Percentiles rank a stretch among this genome's conserved stretches.
These are phyloP conservation scores for Acanthoscelides obtectus DNA, from an alignment of 2,888 invertebrate species.

Conservation along the genomic window DNA sequence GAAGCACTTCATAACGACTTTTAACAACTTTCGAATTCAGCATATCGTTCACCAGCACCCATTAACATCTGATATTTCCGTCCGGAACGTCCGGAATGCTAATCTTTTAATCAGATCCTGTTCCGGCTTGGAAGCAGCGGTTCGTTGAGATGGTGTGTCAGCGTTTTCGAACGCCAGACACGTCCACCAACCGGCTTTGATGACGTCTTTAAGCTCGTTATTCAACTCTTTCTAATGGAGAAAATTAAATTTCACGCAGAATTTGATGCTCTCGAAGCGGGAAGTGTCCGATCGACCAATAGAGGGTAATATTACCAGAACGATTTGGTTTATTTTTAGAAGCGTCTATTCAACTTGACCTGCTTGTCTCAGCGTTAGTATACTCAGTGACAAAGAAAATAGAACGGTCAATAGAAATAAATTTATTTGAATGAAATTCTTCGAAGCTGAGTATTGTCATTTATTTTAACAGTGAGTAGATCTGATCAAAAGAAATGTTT, in stretches of 20 bases:
- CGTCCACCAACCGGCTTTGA: constrained; percentile 14
- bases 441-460: too few relatives aligned
- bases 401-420: too few relatives aligned
- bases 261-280: constrained; percentile 2
- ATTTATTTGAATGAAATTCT: too few relatives aligned
- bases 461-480: too few relatives aligned
- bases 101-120: background rate
- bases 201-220: constrained; percentile 16
- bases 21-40: background rate
- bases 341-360: too few relatives aligned
- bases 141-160: background rate
- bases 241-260: constrained; percentile 21
- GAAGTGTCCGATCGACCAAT: background rate
- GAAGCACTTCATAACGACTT: background rate
- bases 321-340: too few relatives aligned
- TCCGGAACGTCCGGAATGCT: background rate
- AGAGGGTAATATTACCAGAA: too few relatives aligned
- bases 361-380: too few relatives aligned
- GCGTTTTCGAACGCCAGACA: constrained; percentile 9
- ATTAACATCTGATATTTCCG: background rate
- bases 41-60: background rate
- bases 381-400: too few relatives aligned
- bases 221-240: constrained; percentile 21
- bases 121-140: background rate
- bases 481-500: too few relatives aligned